Base-by-base conservation (phyloP, 1,140 invertebrate genomes). In the Meloidogyne floridensis region DNA sequence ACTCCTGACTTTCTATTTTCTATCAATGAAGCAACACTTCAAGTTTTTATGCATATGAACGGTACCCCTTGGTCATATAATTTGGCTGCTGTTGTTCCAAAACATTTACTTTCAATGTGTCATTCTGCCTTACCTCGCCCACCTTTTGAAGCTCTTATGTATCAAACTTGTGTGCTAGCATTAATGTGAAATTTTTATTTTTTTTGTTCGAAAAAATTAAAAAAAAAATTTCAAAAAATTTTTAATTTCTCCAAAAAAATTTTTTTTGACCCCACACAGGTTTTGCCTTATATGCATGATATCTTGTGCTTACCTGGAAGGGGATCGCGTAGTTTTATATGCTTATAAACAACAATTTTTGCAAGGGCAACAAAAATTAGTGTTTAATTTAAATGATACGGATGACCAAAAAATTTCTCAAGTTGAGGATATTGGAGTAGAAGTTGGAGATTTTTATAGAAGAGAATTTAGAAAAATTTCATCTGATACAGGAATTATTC, bases 1-100 rank as follows among this genome's bases (percentile, higher is more conserved):
- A 95, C 94, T 0, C 94, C 96, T 8, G 96, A 98, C 91, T 97
- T 96, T 88, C 95, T 96, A 4, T 91, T 96, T 80, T 93, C 94
- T 0, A 92, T 93, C 80, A 93, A 96, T 43, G 92, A 94, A 81
- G 92, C 94, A 75, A 90, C 88, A 76, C 88, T 93, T 53, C 91
- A 91, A 80, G 18, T 89, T 3, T 90, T 88, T 77, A 91, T 93
- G 81, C 90, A 91, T 82, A 92, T 92, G 70, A 92, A 91, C 85
- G 87, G 92, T 51, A 91, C 90, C 8, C 69, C 91, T 93, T 93
- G 94, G 51, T 93, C 94, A 86, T 96, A 94, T 89, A 92, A 93
- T 10, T 90, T 98, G 75, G 91, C 94, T 9, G 95, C 95, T 5
- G 95, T 94, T 7, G 91, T 97, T 74, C 95, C 96, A 0, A 91